Percentiles rank a stretch among this genome's conserved stretches.
These are phyloP conservation scores for Epirrita christyi DNA, from an alignment of 2,888 invertebrate species.

Conservation along the genomic window DNA sequence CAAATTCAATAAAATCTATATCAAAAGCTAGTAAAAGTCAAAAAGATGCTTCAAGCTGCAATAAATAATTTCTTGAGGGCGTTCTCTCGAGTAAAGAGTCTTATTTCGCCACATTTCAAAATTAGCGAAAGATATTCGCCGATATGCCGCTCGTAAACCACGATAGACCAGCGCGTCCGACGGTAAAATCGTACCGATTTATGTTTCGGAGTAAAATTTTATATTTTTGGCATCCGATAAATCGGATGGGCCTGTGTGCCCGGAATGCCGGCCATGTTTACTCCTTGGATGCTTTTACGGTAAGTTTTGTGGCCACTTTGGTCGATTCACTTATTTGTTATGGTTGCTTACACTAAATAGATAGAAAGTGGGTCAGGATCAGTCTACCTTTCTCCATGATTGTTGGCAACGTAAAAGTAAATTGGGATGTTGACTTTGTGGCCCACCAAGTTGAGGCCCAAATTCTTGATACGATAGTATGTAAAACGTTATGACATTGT, in stretches of 20 bases:
- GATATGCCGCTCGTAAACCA: conserved; percentile 47
- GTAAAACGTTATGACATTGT: no score
- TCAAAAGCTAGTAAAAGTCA: conserved; percentile 40
- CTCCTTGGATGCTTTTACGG: conserved; percentile 13
- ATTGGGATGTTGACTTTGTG: conserved; percentile 12
- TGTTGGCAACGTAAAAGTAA: conserved; percentile 23
- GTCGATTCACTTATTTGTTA: conserved; percentile 29
- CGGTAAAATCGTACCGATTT: conserved; percentile 55
- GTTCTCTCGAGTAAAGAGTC: conserved; percentile 44
- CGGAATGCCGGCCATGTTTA: conserved; percentile 3
- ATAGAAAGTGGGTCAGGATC: conserved; percentile 29
- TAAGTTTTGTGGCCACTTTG: conserved; percentile 26
- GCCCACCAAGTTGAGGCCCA: no score
- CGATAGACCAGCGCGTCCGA: conserved; percentile 43
- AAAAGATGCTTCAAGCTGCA: conserved; percentile 31
- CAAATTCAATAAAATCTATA: conserved; percentile 37
- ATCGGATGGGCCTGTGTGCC: conserved; percentile 31
- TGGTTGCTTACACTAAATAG: conserved; percentile 30
- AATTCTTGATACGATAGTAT: no score
- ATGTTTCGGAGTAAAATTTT: conserved; percentile 55
- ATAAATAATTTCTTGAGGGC: conserved; percentile 45
- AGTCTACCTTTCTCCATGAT: conserved; percentile 20
- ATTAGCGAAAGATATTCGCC: conserved; percentile 55
- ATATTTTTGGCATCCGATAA: conserved; percentile 49
- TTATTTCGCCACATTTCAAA: conserved; percentile 63